Percentiles rank a stretch among this genome's conserved stretches.
These are phyloP conservation scores for Pseudochaenichthys georgianus DNA, from an alignment of 2,797 vertebrate genomes.

Conservation along the genomic window DNA sequence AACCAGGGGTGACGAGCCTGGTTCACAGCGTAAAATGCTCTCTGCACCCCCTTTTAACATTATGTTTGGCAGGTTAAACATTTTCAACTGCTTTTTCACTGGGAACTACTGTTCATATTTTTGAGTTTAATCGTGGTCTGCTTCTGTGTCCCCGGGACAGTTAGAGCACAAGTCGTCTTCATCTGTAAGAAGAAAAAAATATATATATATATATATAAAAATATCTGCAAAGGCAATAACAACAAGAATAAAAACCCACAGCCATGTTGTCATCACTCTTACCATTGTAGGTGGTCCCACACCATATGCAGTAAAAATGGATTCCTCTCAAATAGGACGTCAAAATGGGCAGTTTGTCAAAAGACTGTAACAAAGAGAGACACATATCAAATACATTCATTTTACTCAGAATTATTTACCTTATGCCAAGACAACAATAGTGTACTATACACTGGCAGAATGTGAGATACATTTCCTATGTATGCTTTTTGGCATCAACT, in stretches of 20 bases:
- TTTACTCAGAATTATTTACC: not conserved
- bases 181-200: conserved; percentile 78
- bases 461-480: not conserved
- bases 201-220: rapidly evolving
- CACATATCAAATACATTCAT: not conserved
- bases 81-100: not conserved
- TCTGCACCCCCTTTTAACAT: not conserved
- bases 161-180: conserved; percentile 90
- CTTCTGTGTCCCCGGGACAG: conserved; percentile 93
- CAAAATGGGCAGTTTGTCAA: conserved; percentile 91
- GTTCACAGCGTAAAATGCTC: not conserved
- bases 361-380: conserved; percentile 79
- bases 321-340: conserved; percentile 92
- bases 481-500: not conserved
- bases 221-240: conserved; percentile 16
- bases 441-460: not conserved
- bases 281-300: conserved; percentile 96
- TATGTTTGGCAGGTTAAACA: not conserved
- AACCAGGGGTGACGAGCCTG: not conserved
- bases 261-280: conserved; percentile 76
- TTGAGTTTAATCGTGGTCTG: conserved; percentile 89
- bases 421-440: not conserved
- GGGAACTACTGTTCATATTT: not conserved
- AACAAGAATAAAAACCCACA: not conserved
- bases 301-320: conserved; percentile 97